These are phyloP conservation scores for Scomberomorus guttatus DNA, from an alignment of 2,797 vertebrate genomes.

Conservation along the genomic window DNA sequence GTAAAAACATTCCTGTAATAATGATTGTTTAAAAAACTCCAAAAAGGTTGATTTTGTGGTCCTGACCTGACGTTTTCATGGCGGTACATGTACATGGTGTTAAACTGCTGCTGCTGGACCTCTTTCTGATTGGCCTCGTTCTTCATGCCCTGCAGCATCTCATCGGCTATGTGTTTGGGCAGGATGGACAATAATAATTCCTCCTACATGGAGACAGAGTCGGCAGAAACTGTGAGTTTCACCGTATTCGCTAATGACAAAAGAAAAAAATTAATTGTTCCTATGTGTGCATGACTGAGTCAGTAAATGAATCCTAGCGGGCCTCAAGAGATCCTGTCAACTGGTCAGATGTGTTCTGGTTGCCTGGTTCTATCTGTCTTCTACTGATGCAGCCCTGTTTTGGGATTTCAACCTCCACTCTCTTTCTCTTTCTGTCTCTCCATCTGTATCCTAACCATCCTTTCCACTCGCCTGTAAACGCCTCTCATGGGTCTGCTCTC, in stretches of 20 bases:
- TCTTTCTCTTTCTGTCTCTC: slow-evolving; percentile 15
- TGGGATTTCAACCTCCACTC: slow-evolving; percentile 58
- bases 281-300: slow-evolving; percentile 24
- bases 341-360: slow-evolving; percentile 48
- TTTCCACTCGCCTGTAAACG: background rate
- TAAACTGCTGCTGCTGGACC: slow-evolving; percentile 94
- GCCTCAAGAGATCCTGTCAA: slow-evolving; percentile 61
- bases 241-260: slow-evolving; percentile 2
- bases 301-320: slow-evolving; percentile 6
- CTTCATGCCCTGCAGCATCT: slow-evolving; percentile 98
- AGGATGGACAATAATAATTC: slow-evolving; percentile 95
- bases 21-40: background rate
- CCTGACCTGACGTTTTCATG: slow-evolving; percentile 97
- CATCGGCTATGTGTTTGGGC: slow-evolving; percentile 97
- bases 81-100: slow-evolving; percentile 99
- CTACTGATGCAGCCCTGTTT: slow-evolving; percentile 36
- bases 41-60: background rate
- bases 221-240: background rate
- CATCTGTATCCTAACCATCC: background rate
- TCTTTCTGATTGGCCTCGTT: slow-evolving; percentile 92
- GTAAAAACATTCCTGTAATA: fast-evolving
- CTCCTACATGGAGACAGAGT: slow-evolving; percentile 84
- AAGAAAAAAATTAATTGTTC: background rate
- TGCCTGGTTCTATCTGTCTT: slow-evolving; percentile 53
- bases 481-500: slow-evolving; percentile 34